Evolutionary conservation across 2,888 invertebrate species (phyloP), one percentile per base, ranked within the genome.

Genomic region (Drosophila algonquin): DNA sequence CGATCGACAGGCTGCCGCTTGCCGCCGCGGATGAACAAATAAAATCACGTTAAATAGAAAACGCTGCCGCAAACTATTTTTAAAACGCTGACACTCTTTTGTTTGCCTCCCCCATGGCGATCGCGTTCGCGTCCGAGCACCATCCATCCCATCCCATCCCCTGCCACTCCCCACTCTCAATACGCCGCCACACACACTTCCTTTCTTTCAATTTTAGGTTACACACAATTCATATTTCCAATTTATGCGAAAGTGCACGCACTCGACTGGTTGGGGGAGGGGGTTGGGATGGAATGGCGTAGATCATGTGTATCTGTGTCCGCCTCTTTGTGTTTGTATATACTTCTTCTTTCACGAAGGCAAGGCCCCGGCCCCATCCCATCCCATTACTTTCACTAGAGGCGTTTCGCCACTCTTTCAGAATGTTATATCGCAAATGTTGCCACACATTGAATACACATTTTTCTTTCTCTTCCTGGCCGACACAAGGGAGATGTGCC

Each of bases 1-100:
- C 70, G 40, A 59, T 70, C 70, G 63, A 46, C 54, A 67, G 10
- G 48, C 18, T 47, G 52, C 60, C 52, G 52, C 60, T 48, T n/a
- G 59, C 54, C 30, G 30, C 45, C 48, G 63, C 45, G 32, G 55
- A 65, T 60, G 54, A 69, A 64, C 54, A 53, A 67, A 68, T 62
- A 59, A 75, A 76, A 84, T 74, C 87, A 80, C 69, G 83, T 75
- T 64, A 80, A 82, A 78, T 86, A 71, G 83, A 86, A 86, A 65
- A n/a, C 68, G 40, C 40, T 69, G 75, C 65, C 77, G 73, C 72
- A 78, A 87, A 86, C 83, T 84, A 84, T 84, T 84, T 84, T 52
- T 84, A 84, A 84, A 87, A 71, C 75, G 80, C 83, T 84, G 83
- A 84, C 83, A 84, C 83, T 84, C 86, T 81, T 87, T 87, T 83